These are phyloP conservation scores for Sycophila texana DNA, from an alignment of 2,888 invertebrate species.

Conservation along the genomic window DNA sequence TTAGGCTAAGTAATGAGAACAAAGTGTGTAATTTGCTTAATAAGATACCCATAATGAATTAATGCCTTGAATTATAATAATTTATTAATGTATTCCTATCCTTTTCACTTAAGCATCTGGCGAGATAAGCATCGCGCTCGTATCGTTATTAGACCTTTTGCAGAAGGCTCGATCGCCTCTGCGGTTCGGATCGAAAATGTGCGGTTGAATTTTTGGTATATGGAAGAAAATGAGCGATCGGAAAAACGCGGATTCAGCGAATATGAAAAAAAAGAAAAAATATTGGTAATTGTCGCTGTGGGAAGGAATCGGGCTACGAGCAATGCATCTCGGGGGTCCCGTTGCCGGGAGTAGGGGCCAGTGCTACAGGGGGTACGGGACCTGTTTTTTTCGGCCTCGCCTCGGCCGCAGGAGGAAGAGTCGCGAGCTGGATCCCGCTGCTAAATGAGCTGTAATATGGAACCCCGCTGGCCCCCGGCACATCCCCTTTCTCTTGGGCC, in stretches of 20 bases:
- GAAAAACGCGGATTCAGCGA: constrained; percentile 8
- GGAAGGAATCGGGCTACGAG: constrained; percentile 42
- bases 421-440: constrained; percentile 68
- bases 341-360: constrained; percentile 34
- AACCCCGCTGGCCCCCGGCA: constrained; percentile 71
- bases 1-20: background rate
- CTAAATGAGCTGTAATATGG: constrained; percentile 75
- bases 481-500: constrained; percentile 44
- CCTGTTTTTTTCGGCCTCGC: constrained; percentile 47
- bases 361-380: constrained; percentile 26
- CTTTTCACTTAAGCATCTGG: no score
- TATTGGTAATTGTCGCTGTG: constrained; percentile 44
- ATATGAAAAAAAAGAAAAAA: background rate
- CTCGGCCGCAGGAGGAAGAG: background rate
- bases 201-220: background rate
- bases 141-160: no score
- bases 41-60: constrained; percentile 14
- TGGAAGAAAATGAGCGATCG: background rate
- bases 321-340: constrained; percentile 26
- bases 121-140: no score
- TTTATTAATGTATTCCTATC: constrained; percentile 15
- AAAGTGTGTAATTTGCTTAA: constrained; percentile 23
- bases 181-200: no score
- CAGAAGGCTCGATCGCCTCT: no score
- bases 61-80: constrained; percentile 11